Base-by-base conservation (phyloP, 2,113 vertebrate genomes). In the Carassius auratus region DNA sequence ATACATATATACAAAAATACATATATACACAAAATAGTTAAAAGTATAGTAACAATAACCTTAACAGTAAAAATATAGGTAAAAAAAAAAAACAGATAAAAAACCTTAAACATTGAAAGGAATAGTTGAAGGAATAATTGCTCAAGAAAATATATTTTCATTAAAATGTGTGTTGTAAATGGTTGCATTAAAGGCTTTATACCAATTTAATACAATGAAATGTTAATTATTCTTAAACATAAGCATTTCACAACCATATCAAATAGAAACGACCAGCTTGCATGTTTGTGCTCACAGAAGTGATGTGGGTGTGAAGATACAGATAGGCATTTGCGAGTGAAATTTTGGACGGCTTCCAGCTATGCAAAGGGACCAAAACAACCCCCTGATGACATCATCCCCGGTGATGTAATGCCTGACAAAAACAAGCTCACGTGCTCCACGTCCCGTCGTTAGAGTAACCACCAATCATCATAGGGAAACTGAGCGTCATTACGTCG, bases 331-430 rank as follows among this genome's bases (percentile, higher is more conserved):
- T 42, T 1, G 38, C 38, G 38, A 42, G 38, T 62, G 52, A 79
- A 73, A 86, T 77, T 84, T 26, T 86, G 81, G 81, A 62, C 33
- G 8, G 38, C 62, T 30, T 84, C 84, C 88, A 71, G 48, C 38
- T 17, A 12, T 6, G 42, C 79, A 21, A 66, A 76, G 85, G 86
- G 90, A 91, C 75, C 85, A 86, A 89, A 90, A 88, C 87, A 91
- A 89, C 88, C 90, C 91, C 82, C 0, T 69, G 42, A 93, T 95
- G 94, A 95, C 94, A 94, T 95, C 94, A 95, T 88, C 91, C 83
- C 14, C 91, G 75, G 92, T 94, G 93, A 95, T 94, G 93, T 94
- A 94, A 95, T 95, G 92, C 88, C 89, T 90, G 89, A 91, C 88
- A 93, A 92, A 90, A 93, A 93, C 86, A 89, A 90, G 92, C 93